Evolutionary conservation across 2,113 vertebrate species (phyloP), one percentile per base, ranked within the genome.

Genomic region (Callipepla squamata): DNA sequence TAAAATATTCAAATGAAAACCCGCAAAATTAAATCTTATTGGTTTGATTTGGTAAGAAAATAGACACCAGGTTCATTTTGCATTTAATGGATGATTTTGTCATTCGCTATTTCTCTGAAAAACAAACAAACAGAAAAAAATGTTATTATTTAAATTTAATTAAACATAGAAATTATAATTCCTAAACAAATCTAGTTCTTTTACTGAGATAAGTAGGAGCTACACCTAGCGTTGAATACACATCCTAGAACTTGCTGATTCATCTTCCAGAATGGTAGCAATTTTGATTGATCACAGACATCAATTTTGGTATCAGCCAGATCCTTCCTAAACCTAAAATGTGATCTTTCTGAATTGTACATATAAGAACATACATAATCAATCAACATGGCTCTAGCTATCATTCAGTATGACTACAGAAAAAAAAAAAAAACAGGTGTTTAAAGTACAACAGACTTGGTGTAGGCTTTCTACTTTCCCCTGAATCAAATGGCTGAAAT

Each of bases 391-490:
- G 25, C 26, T 70, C 85, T 51, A 66, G 26, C 11, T 45, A 20
- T 30, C 32, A 28, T 66, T 40, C 26, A 58, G 6, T 17, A 75
- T 76, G 81, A 59, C 32, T 14, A n/a, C 22, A 65, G 55, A 21
- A 40, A 40, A 40, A 40, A 40, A 40, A 40, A 11, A 40, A 40
- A 40, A 40, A n/a, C n/a, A n/a, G 78, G 22, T 2, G 9, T 57
- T 42, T 47, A 55, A 73, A 87, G 55, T 34, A 26, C 0, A 0
- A 74, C 53, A 36, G 67, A 66, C n/a, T 53, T 40, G 11, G 8
- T 25, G 26, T 19, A 65, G 25, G 36, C 3, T 78, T 75, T 57
- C 66, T n/a, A 2, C 1, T 63, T 80, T 88, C 32, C 14, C 80
- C 50, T 78, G 40, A 94, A 94, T 75, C 15, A 23, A 66, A 13